A percentile compares a stretch with the other conserved stretches of the same genome.
phyloP scores from a whole-genome alignment of 2,797 vertebrate genomes.

The Lutjanus campechanus region DNA sequence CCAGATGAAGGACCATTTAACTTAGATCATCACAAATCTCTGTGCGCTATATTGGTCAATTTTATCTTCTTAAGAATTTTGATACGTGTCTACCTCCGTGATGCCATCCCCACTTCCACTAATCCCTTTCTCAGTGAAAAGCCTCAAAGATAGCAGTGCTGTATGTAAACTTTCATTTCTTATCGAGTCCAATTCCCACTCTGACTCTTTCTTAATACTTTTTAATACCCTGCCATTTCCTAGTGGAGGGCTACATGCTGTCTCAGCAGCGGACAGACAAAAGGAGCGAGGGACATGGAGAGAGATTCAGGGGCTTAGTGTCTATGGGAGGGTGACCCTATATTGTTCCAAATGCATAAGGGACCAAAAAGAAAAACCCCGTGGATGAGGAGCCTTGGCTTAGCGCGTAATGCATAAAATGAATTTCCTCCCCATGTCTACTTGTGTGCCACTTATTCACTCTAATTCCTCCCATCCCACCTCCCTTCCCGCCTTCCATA shows the following conservation, averaged over 20 bases:
- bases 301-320: conserved; percentile 72
- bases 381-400: conserved; percentile 65
- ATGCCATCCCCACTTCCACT: conserved; percentile 39
- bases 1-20: conserved; percentile 13
- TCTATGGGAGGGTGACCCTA: conserved; percentile 77
- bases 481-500: conserved; percentile 19
- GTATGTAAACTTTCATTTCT: conserved; percentile 74
- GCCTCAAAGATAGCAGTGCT: conserved; percentile 57
- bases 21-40: conserved; percentile 25
- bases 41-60: neutral
- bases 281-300: conserved; percentile 63
- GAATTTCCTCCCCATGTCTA: conserved; percentile 66
- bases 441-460: conserved; percentile 60
- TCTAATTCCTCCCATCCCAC: conserved; percentile 60
- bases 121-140: conserved; percentile 69
- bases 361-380: conserved; percentile 62
- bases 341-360: conserved; percentile 75
- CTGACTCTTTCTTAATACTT: conserved; percentile 68
- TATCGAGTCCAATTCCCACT: conserved; percentile 72
- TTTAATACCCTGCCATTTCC: conserved; percentile 72
- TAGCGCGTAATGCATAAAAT: conserved; percentile 79
- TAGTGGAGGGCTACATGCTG: conserved; percentile 70
- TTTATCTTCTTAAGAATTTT: conserved; percentile 44
- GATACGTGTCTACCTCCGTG: conserved; percentile 24
- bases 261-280: conserved; percentile 77